Percentiles rank a stretch among this genome's conserved stretches.
Evolutionary conservation across 2,113 vertebrate species (phyloP).

Genomic region (Hemiprocne comata): DNA sequence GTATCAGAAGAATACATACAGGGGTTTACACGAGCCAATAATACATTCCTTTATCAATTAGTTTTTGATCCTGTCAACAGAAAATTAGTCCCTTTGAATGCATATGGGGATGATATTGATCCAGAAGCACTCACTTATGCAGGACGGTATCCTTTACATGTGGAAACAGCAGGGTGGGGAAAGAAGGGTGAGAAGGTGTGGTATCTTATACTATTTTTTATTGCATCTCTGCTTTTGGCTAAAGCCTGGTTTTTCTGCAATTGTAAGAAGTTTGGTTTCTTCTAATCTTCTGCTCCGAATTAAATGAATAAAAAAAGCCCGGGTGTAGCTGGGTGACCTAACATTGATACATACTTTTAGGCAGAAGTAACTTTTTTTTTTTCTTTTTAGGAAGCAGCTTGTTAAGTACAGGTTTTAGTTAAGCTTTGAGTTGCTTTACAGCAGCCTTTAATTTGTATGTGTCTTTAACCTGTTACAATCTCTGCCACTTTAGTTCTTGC

Average conservation of each 20-base stretch:
- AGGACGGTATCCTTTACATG: conserved; percentile 90
- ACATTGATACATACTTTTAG: neutral
- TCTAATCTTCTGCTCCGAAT: neutral
- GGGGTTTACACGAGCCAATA: conserved; percentile 91
- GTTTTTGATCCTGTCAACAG: conserved; percentile 91
- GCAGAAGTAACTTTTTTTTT: neutral
- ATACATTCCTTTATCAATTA: conserved; percentile 96
- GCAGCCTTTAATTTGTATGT: too few relatives aligned
- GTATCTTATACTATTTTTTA: neutral
- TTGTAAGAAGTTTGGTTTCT: neutral
- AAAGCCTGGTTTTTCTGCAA: neutral
- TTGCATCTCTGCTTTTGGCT: neutral
- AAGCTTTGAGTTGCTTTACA: too few relatives aligned
- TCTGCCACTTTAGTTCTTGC: neutral
- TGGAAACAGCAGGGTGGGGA: neutral
- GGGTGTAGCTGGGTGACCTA: neutral
- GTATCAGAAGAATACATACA: conserved; percentile 90
- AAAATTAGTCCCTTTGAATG: conserved; percentile 90
- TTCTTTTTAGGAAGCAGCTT: neutral
- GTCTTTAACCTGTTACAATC: neutral
- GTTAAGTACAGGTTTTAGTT: neutral
- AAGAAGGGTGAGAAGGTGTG: neutral
- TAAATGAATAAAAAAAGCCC: neutral
- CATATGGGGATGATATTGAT: conserved; percentile 84
- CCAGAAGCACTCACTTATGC: conserved; percentile 86